Evolutionary conservation across 1,140 invertebrate species (phyloP).

Genomic region (Drosophila repletoides): DNA sequence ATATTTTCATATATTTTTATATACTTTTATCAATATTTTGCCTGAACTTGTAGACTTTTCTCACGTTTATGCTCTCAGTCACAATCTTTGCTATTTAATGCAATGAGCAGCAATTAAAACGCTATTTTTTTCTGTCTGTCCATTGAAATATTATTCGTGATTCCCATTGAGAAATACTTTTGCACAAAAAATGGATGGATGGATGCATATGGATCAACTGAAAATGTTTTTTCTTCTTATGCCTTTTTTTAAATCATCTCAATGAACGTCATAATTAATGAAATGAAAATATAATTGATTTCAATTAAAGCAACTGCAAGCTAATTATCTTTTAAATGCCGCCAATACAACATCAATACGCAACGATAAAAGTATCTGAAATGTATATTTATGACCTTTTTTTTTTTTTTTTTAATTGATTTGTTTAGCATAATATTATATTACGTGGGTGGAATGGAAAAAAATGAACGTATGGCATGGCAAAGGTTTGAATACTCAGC

Average conservation of each 20-base stretch:
- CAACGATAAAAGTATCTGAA: neutral
- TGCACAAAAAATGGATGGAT: neutral
- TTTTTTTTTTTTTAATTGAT: neutral
- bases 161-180: slow-evolving; percentile 21
- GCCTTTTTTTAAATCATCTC: slow-evolving; percentile 9
- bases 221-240: slow-evolving; percentile 1
- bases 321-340: slow-evolving; percentile 7
- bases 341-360: neutral
- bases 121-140: neutral
- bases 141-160: slow-evolving; percentile 8
- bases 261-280: slow-evolving; percentile 37
- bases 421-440: too few species aligned
- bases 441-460: too few species aligned
- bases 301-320: slow-evolving; percentile 20
- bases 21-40: too few species aligned
- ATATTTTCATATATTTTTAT: too few species aligned
- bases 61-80: neutral
- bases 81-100: slow-evolving; percentile 29
- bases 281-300: slow-evolving; percentile 22
- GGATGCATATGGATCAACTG: slow-evolving; percentile 7
- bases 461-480: too few species aligned
- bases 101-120: slow-evolving; percentile 27
- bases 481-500: too few species aligned
- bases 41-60: neutral
- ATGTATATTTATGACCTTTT: neutral